Conservation (phyloP, 2,113 vertebrate species). For the Halcyon malimbica region DNA sequence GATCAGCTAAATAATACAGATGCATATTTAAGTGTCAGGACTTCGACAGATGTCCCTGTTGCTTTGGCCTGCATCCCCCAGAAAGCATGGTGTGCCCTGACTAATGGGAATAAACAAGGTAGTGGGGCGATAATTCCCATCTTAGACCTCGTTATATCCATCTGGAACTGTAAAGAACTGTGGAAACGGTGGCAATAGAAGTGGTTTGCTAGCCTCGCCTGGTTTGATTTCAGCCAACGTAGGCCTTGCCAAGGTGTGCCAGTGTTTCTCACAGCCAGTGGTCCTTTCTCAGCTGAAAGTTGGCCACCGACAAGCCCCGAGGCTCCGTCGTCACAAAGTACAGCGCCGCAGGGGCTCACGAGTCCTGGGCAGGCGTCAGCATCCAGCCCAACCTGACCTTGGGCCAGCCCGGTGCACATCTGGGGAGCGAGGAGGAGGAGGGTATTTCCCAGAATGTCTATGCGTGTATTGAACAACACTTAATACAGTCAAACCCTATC, state of each 20-base stretch:
- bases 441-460: neutral
- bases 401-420: neutral
- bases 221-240: neutral
- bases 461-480: slow-evolving; percentile 10
- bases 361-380: neutral
- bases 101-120: neutral
- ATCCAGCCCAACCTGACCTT: neutral
- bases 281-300: neutral
- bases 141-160: neutral
- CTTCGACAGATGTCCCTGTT: slow-evolving; percentile 24
- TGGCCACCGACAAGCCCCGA: neutral
- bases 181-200: neutral
- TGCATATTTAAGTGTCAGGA: slow-evolving; percentile 50
- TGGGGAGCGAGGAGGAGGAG: neutral
- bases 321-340: neutral
- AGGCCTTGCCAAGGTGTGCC: neutral
- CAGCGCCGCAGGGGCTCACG: neutral
- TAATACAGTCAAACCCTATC: slow-evolving; percentile 49
- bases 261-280: neutral
- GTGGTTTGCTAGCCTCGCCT: neutral
- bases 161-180: neutral
- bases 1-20: slow-evolving; percentile 32
- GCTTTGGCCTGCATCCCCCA: neutral
- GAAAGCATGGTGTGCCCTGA: neutral
- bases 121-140: neutral